phyloP scores from a whole-genome alignment of 1,140 invertebrate species.

The Sycophaga agraensis region DNA sequence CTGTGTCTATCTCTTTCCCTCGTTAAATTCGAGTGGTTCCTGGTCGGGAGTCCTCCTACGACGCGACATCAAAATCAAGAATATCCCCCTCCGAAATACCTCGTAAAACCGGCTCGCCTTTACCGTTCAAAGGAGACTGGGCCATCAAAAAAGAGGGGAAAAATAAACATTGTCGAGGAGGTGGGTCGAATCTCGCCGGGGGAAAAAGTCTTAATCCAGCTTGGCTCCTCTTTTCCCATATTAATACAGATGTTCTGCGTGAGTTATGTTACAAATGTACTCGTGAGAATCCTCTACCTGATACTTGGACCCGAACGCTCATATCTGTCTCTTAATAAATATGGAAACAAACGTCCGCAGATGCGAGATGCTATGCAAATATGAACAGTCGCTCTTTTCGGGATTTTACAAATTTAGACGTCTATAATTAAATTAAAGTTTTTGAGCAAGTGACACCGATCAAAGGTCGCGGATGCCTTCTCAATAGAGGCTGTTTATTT shows the following conservation, averaged over 20 bases:
- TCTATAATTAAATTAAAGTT: too few relatives aligned
- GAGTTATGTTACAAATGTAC: not conserved
- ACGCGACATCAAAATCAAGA: conserved; percentile 44
- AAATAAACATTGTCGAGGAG: conserved; percentile 7
- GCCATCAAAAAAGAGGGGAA: not conserved
- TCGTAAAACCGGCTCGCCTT: conserved; percentile 38
- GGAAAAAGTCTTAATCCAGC: conserved; percentile 14
- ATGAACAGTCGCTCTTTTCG: too few relatives aligned
- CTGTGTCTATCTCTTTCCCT: conserved; percentile 36
- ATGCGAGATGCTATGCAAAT: conserved; percentile 1
- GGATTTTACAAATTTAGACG: too few relatives aligned
- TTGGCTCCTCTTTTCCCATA: conserved; percentile 10
- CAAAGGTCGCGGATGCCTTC: too few relatives aligned
- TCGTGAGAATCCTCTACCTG: conserved; percentile 1
- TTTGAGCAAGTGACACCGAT: too few relatives aligned
- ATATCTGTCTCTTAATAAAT: conserved; percentile 6
- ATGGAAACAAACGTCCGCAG: not conserved
- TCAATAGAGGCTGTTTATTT: too few relatives aligned
- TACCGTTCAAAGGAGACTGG: not conserved
- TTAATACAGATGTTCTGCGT: conserved; percentile 5
- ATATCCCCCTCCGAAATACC: conserved; percentile 42
- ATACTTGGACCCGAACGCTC: not conserved
- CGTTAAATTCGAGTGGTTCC: conserved; percentile 46
- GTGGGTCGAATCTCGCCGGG: too few relatives aligned
- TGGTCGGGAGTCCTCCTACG: conserved; percentile 33